Conservation (phyloP, 1,140 invertebrate species). For the Nymphalis io region DNA sequence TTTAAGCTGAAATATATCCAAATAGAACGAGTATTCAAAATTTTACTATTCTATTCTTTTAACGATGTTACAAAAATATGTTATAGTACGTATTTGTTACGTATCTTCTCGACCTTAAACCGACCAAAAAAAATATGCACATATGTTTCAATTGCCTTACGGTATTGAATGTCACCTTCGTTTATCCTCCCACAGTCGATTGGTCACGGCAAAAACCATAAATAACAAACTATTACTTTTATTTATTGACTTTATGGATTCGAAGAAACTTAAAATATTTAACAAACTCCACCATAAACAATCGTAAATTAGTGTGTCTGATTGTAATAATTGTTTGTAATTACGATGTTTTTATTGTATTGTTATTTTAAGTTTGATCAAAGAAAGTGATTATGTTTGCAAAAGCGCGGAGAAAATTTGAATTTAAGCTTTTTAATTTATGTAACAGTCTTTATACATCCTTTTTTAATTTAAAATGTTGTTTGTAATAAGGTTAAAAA, state of each 20-base stretch:
- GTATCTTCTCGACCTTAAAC: not conserved
- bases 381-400: not conserved
- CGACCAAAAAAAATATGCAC: not conserved
- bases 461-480: too few species aligned
- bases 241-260: constrained; percentile 14
- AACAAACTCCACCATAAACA: not conserved
- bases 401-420: too few species aligned
- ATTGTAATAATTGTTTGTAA: not conserved
- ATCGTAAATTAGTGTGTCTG: not conserved
- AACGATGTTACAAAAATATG: too few species aligned
- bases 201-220: constrained; percentile 10
- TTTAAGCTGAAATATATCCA: too few species aligned
- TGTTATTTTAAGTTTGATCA: not conserved
- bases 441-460: too few species aligned
- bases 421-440: too few species aligned
- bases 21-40: too few species aligned
- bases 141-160: not conserved
- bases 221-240: not conserved
- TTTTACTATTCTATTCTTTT: too few species aligned
- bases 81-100: not conserved
- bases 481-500: too few species aligned
- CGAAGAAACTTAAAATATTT: not conserved
- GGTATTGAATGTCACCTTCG: constrained; percentile 22
- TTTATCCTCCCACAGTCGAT: constrained; percentile 24
- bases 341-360: not conserved